Base-by-base conservation (phyloP, 2,888 invertebrate species). In the Pyrgus malvae region DNA sequence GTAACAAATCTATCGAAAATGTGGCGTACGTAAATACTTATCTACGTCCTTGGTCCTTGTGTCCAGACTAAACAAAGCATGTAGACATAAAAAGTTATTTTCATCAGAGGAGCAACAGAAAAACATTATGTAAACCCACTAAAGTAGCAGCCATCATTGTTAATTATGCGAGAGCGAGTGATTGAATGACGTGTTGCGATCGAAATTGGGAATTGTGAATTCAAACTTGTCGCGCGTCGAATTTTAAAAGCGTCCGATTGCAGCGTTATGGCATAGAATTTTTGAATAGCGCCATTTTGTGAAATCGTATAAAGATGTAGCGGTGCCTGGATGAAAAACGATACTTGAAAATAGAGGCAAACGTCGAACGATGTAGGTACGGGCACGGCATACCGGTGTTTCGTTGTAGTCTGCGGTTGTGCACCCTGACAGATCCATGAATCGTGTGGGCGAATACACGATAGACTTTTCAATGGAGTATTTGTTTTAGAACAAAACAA, bases 391-490 rank as follows among this genome's bases (percentile, higher is more conserved):
- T 38, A 38, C 53, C 35, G 29, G 41, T 72, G 66, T 73, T 76
- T 69, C 74, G 73, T 68, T 76, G 77, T 74, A 79, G 74, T 74
- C 71, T 84, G 87, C 73, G 87, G 86, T 83, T 70, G 68, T 58
- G 67, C 70, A 66, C 69, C 65, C 78, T 82, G 87, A 84, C 83
- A 81, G 79, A 71, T 65, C 70, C 79, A 76, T 74, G 79, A 75
- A 78, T 80, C 73, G 77, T 76, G 78, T 70, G 72, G 76, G 73
- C 69, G 71, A 73, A 74, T 70, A 70, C 64, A 68, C 76, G 77
- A 82, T 81, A 76, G 74, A 81, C 73, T 80, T 80, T 80, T 74
- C 72, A 79, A 77, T 75, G 71, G 66, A 70, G 72, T 78, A 78
- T 83, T 81, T 62, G 78, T 78, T 80, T 74, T 64, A 56, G 55